Percentiles rank a stretch among this genome's conserved stretches.
These are phyloP conservation scores for Orgyia antiqua DNA, from an alignment of 2,888 invertebrate species.

Conservation along the genomic window DNA sequence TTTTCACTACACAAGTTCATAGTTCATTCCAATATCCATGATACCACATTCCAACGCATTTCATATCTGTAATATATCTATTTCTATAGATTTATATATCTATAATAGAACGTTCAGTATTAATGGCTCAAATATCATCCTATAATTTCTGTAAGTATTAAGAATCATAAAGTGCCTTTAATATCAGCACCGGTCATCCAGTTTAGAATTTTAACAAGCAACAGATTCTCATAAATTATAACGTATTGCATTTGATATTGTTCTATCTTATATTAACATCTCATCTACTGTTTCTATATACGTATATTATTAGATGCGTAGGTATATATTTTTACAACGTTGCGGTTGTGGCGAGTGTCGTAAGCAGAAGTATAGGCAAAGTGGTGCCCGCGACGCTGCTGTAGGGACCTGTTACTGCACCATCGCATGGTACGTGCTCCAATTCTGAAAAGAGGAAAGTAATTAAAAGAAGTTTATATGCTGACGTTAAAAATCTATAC, in stretches of 20 bases:
- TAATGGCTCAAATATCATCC: constrained; percentile 18
- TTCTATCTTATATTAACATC: constrained; percentile 29
- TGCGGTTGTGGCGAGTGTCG: constrained; percentile 61
- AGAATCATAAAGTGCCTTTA: background rate
- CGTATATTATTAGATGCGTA: constrained; percentile 7
- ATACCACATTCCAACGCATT: background rate
- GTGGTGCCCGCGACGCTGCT: constrained; percentile 69
- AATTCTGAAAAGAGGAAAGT: constrained; percentile 47
- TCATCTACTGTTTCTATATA: constrained; percentile 21
- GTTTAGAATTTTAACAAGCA: constrained; percentile 2
- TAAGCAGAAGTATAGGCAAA: constrained; percentile 57
- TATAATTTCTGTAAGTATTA: constrained; percentile 8
- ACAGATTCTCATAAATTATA: constrained; percentile 8
- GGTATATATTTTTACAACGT: constrained; percentile 51
- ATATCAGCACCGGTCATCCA: background rate
- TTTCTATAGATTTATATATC: background rate
- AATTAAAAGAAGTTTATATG: too few relatives aligned
- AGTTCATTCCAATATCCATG: constrained; percentile 6
- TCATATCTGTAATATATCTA: background rate
- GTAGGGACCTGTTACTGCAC: constrained; percentile 70
- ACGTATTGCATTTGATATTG: constrained; percentile 21
- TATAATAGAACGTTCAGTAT: constrained; percentile 16
- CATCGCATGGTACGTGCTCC: constrained; percentile 69
- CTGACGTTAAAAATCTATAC: too few relatives aligned
- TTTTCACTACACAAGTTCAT: constrained; percentile 7